A percentile compares a stretch with the other conserved stretches of the same genome.
Evolutionary conservation across 2,888 invertebrate genomes (phyloP).

Genomic region (Andricus curvator): DNA sequence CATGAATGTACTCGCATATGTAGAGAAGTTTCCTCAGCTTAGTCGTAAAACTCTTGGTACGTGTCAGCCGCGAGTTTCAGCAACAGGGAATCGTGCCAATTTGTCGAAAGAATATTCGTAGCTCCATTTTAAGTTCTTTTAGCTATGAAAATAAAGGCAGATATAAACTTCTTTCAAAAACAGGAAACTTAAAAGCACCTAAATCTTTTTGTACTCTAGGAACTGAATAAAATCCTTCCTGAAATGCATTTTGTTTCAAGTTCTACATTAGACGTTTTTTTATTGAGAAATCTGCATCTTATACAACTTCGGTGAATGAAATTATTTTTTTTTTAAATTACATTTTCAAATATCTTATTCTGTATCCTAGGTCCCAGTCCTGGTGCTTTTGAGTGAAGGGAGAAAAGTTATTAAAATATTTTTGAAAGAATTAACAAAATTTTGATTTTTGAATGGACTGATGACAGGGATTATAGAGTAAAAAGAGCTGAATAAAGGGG

Average conservation of each 20-base stretch:
- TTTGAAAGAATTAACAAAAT: too few relatives aligned
- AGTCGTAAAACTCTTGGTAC: slow-evolving; percentile 28
- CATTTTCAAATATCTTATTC: too few relatives aligned
- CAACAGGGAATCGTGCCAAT: slow-evolving; percentile 14
- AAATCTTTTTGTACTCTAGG: not conserved
- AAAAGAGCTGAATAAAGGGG: too few relatives aligned
- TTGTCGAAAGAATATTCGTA: slow-evolving; percentile 3
- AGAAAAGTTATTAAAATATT: too few relatives aligned
- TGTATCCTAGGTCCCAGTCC: too few relatives aligned
- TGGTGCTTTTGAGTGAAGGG: too few relatives aligned
- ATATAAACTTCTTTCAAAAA: not conserved
- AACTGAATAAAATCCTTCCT: not conserved
- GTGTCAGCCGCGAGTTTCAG: not conserved
- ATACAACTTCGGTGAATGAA: too few relatives aligned
- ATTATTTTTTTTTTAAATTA: too few relatives aligned
- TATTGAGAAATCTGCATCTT: too few relatives aligned
- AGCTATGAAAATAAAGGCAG: not conserved
- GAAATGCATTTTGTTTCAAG: not conserved
- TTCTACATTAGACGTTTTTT: too few relatives aligned
- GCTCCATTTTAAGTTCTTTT: not conserved
- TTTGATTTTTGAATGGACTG: too few relatives aligned
- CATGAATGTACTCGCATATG: slow-evolving; percentile 16
- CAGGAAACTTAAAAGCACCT: not conserved
- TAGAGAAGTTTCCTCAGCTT: not conserved
- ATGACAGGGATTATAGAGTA: too few relatives aligned